Evolutionary conservation across 2,888 invertebrate species (phyloP), one percentile per base, ranked within the genome.

Genomic region (Luffia ferchaultella): DNA sequence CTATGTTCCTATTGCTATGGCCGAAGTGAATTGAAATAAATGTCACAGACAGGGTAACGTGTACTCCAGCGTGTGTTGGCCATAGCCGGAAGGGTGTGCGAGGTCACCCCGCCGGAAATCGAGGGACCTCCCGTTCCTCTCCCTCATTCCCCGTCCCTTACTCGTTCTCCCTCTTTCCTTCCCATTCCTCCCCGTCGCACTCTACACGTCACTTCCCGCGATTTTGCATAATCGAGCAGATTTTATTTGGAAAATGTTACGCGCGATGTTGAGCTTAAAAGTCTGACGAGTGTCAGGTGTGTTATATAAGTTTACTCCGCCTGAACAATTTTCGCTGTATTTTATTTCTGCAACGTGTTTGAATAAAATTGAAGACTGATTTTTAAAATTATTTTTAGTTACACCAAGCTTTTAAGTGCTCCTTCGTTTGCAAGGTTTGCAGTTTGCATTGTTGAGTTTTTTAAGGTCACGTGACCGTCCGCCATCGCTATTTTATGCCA

Each of bases 21-120:
- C n/a, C n/a, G n/a, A n/a, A n/a, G n/a, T n/a, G n/a, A n/a, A n/a
- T n/a, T n/a, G n/a, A n/a, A n/a, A n/a, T n/a, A n/a, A n/a, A n/a
- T 30, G 30, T 3, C 30, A 12, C 30, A 12, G 30, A 12, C 30
- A 12, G 5, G 30, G 30, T 12, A 30, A 7, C 5, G 30, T 12
- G 30, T n/a, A n/a, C n/a, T n/a, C n/a, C n/a, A 12, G 30, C 30
- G 30, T 12, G 30, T 12, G 30, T 3, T 12, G 30, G 30, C 30
- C 30, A 12, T 12, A 3, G 30, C 5, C 30, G 30, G 30, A 30
- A 30, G 30, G 5, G 30, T 12, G 30, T 12, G 30, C 5, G 30
- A 12, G 30, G 30, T 30, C 30, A 12, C 30, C 5, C 45, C 46
- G 30, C 48, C 54, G 54, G 54, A 54, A 54, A 54, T 54, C 54